These are phyloP conservation scores for Rhagoletis pomonella DNA, from an alignment of 1,140 invertebrate species.

Conservation along the genomic window DNA sequence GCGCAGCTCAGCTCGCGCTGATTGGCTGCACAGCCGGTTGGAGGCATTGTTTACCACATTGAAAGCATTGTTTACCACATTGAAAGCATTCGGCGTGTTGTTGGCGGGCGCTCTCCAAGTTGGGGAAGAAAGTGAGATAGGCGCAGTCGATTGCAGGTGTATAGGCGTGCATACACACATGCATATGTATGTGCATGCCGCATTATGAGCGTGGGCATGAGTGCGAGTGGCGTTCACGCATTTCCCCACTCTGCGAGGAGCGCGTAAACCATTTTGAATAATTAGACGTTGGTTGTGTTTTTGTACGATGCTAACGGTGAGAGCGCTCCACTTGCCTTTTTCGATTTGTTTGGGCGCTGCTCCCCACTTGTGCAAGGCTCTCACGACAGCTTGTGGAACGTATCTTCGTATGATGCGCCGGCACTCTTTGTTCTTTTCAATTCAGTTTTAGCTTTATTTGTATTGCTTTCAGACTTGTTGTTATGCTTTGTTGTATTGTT, in stretches of 20 bases:
- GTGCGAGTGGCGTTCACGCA: background rate
- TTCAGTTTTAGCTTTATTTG: background rate
- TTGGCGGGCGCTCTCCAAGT: background rate
- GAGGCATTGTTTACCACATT: conserved; percentile 43
- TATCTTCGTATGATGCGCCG: conserved; percentile 6
- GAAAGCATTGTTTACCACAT: conserved; percentile 32
- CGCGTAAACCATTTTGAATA: conserved; percentile 49
- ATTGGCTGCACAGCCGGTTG: conserved; percentile 53
- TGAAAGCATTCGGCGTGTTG: background rate
- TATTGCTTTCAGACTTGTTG: background rate
- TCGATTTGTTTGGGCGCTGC: background rate
- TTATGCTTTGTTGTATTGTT: background rate
- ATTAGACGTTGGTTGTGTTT: conserved; percentile 15
- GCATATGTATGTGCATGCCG: background rate
- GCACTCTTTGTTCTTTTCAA: background rate
- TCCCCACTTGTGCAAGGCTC: background rate
- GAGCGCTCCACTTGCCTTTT: too few species aligned
- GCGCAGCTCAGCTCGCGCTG: conserved; percentile 54
- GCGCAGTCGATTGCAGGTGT: background rate
- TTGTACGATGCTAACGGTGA: background rate
- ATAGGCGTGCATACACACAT: background rate
- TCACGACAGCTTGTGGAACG: conserved; percentile 25
- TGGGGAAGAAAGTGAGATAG: background rate
- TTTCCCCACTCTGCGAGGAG: conserved; percentile 19
- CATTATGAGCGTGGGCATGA: background rate